phyloP scores from a whole-genome alignment of 2,113 vertebrate species.

The Odobenus rosmarus region DNA sequence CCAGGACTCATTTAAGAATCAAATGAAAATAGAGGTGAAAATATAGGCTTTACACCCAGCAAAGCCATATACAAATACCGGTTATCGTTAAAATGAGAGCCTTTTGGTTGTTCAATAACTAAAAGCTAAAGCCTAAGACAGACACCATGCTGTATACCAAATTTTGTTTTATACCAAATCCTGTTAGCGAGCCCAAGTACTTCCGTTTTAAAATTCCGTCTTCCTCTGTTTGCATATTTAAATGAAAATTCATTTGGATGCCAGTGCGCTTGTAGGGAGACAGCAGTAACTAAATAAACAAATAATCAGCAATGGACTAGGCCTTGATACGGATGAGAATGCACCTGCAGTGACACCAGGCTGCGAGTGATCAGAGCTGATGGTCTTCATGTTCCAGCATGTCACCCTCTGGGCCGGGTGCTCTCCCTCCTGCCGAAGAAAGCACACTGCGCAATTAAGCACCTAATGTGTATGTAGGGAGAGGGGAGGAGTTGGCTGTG shows the following conservation, averaged over 20 bases:
- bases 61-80: not conserved
- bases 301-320: slow-evolving; percentile 36
- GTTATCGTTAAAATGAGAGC: not conserved
- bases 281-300: slow-evolving; percentile 69
- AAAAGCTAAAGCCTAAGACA: slow-evolving; percentile 9
- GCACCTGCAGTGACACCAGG: not conserved
- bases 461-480: not conserved
- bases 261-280: slow-evolving; percentile 55
- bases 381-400: rapidly evolving
- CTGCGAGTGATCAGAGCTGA: not conserved
- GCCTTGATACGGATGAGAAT: not conserved
- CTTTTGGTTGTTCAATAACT: not conserved
- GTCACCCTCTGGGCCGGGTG: not conserved
- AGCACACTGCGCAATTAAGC: not conserved
- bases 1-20: not conserved
- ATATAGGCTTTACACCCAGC: not conserved
- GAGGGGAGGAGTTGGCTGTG: not conserved
- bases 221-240: slow-evolving; percentile 54
- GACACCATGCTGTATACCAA: not conserved
- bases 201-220: slow-evolving; percentile 46
- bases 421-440: not conserved
- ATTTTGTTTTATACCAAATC: slow-evolving; percentile 34
- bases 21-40: not conserved
- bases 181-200: not conserved
- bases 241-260: slow-evolving; percentile 66